Conservation (phyloP, 2,797 vertebrate species). For the Takifugu ocellatus region DNA sequence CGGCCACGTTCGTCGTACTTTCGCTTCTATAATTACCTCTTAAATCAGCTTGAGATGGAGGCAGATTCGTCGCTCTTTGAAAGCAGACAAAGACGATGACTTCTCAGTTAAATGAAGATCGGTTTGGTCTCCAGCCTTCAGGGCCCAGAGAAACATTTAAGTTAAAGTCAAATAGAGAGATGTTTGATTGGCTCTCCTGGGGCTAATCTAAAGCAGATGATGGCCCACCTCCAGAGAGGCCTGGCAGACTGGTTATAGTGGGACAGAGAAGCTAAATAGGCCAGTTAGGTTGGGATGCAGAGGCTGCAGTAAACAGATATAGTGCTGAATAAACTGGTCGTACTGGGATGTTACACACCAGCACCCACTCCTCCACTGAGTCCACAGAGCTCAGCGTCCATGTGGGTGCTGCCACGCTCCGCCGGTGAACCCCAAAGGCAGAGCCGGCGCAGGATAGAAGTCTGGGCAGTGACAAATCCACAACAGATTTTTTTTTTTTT, state of each 20-base stretch:
- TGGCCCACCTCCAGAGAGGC: not conserved
- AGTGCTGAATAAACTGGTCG: too few species aligned
- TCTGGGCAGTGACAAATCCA: slow-evolving; percentile 53
- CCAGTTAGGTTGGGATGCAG: too few species aligned
- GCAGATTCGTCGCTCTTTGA: slow-evolving; percentile 24
- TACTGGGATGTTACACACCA: too few species aligned
- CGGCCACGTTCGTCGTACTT: slow-evolving; percentile 39
- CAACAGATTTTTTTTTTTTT: slow-evolving; percentile 47
- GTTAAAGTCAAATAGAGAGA: not conserved
- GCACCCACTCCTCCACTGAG: slow-evolving; percentile 19
- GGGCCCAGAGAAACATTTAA: slow-evolving; percentile 9
- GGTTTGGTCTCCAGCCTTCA: slow-evolving; percentile 18
- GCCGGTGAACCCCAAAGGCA: slow-evolving; percentile 54
- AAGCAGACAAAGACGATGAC: slow-evolving; percentile 29
- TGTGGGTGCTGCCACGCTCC: slow-evolving; percentile 18
- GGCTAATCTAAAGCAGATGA: not conserved
- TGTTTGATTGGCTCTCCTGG: not conserved
- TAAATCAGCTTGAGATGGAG: slow-evolving; percentile 29
- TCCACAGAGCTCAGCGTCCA: not conserved
- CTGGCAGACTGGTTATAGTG: not conserved
- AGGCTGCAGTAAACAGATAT: too few species aligned
- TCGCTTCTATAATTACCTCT: slow-evolving; percentile 51
- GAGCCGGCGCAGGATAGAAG: slow-evolving; percentile 33
- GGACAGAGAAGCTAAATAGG: not conserved
- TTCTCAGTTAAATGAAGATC: slow-evolving; percentile 19